A percentile compares a stretch with the other conserved stretches of the same genome.
phyloP scores from a whole-genome alignment of 2,888 invertebrate species.

The Noctua janthe region DNA sequence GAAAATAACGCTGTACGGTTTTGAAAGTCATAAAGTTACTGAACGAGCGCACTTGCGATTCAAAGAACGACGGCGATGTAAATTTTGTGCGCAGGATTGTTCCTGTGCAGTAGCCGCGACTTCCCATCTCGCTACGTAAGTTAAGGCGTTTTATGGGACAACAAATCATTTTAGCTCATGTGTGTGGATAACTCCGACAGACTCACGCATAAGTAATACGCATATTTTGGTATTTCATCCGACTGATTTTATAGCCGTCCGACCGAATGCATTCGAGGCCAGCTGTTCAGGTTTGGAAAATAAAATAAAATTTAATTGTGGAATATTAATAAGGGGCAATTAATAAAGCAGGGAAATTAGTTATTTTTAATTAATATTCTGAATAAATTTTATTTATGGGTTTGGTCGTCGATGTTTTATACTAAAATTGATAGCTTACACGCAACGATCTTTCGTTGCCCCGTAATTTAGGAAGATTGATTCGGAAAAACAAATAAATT shows the following conservation, averaged over 20 bases:
- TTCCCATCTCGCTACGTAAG: slow-evolving; percentile 67
- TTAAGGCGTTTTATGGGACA: slow-evolving; percentile 74
- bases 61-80: slow-evolving; percentile 73
- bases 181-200: slow-evolving; percentile 67
- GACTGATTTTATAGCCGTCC: slow-evolving; percentile 67
- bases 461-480: neutral
- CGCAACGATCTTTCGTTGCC: neutral
- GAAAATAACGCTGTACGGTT: slow-evolving; percentile 57
- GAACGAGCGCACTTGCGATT: slow-evolving; percentile 63
- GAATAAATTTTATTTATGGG: slow-evolving; percentile 40
- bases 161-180: slow-evolving; percentile 76
- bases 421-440: neutral
- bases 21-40: slow-evolving; percentile 63
- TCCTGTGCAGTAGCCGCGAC: slow-evolving; percentile 66
- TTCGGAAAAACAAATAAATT: neutral
- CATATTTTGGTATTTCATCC: slow-evolving; percentile 63
- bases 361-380: slow-evolving; percentile 54
- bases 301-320: slow-evolving; percentile 61
- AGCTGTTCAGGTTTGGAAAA: slow-evolving; percentile 50
- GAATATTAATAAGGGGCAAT: slow-evolving; percentile 71
- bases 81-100: slow-evolving; percentile 71
- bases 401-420: slow-evolving; percentile 2
- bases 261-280: slow-evolving; percentile 48
- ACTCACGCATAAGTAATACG: slow-evolving; percentile 70
- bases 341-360: slow-evolving; percentile 59